Evolutionary conservation across 1,140 invertebrate species (phyloP), one percentile per base, ranked within the genome.

Genomic region (Archivesica marissinica): DNA sequence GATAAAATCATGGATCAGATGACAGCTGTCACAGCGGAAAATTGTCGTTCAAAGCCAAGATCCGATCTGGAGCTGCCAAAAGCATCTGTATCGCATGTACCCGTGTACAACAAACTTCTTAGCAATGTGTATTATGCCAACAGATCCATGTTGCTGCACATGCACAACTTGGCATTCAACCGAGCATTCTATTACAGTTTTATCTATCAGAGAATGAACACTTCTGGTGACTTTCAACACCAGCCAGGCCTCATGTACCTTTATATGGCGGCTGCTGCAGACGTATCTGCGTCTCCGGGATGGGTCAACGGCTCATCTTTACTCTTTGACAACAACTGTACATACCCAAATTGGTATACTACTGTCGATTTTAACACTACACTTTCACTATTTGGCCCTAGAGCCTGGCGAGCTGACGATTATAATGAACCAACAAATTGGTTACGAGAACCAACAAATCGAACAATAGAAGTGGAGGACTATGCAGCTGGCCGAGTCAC

Each of bases 211-310:
- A 93, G 92, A 66, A 87, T 94, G 83, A 94, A 93, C 83, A 82
- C 79, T 59, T 89, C 91, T 2, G 64, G 77, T 17, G 86, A 90
- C 61, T 93, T 93, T 90, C 97, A 97, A 0, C 97, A 98, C 86
- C 98, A 99, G 95, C 98, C 98, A 0, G 98, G 98, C 76, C 97
- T 99, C 96, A 98, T 99, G 97, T 99, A 99, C 92, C 99, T 99
- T 91, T 99, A 99, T 91, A 94, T 99, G 25, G 99, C 98, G 0
- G 97, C 97, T 0, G 97, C 99, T 0, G 98, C 99, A 0, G 98
- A 99, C 94, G 97, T 99, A 0, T 97, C 98, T 0, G 96, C 98
- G 0, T 99, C 98, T 95, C 96, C 96, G 0, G 96, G 92, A 15
- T 92, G 97, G 86, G 96, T 99, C 77, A 99, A 99, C 94, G 97